Evolutionary conservation across 2,888 invertebrate species (phyloP).

Genomic region (Drosophila neotestacea): DNA sequence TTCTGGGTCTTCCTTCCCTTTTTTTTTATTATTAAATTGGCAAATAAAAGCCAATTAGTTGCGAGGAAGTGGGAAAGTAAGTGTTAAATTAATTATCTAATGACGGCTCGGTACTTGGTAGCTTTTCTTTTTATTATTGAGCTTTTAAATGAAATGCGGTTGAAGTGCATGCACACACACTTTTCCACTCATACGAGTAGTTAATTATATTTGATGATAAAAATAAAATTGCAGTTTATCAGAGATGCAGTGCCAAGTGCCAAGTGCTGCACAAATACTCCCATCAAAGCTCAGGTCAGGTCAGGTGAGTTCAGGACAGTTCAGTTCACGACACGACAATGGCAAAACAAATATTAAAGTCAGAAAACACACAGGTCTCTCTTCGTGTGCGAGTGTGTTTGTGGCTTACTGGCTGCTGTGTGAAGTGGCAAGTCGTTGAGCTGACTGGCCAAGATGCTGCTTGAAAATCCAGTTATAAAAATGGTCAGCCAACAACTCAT

Average conservation of each 20-base stretch:
- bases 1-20: slow-evolving; percentile 5
- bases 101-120: slow-evolving; percentile 51
- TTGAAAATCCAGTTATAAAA: slow-evolving; percentile 76
- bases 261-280: slow-evolving; percentile 73
- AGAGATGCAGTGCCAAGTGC: slow-evolving; percentile 50
- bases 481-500: slow-evolving; percentile 64
- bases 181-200: slow-evolving; percentile 39
- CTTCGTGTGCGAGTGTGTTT: neutral
- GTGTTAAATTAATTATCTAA: slow-evolving; percentile 80
- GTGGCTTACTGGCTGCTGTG: slow-evolving; percentile 34
- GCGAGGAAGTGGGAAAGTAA: slow-evolving; percentile 42
- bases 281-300: slow-evolving; percentile 41
- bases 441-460: slow-evolving; percentile 59
- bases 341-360: slow-evolving; percentile 66
- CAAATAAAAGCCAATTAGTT: slow-evolving; percentile 75
- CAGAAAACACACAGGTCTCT: slow-evolving; percentile 25
- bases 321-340: slow-evolving; percentile 56
- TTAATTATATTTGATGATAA: slow-evolving; percentile 74
- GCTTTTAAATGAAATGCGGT: slow-evolving; percentile 63
- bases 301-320: slow-evolving; percentile 47
- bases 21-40: slow-evolving; percentile 57
- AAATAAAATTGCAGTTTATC: slow-evolving; percentile 74
- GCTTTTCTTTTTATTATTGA: slow-evolving; percentile 34
- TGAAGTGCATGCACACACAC: slow-evolving; percentile 34
- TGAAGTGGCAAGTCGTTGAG: slow-evolving; percentile 63